Percentiles rank a stretch among this genome's conserved stretches.
Conservation (phyloP, 2,113 vertebrate species). For the Balaeniceps rex region DNA sequence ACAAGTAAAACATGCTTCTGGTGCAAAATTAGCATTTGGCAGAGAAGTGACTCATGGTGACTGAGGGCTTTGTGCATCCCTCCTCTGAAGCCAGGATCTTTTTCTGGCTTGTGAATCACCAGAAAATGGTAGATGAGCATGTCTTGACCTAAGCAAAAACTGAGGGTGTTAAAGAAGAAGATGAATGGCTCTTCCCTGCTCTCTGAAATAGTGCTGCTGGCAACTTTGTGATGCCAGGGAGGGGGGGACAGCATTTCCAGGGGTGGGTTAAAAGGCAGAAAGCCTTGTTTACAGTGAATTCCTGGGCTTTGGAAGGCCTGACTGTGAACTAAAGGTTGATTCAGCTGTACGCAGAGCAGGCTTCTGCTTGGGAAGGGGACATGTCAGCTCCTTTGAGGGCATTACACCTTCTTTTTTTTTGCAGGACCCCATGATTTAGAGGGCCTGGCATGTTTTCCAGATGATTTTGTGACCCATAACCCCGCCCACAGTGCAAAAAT, state of each 20-base stretch:
- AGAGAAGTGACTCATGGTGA: conserved; percentile 48
- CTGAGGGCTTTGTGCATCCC: conserved; percentile 23
- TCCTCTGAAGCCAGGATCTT: conserved; percentile 35
- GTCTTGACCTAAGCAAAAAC: conserved; percentile 26
- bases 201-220: background rate
- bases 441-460: background rate
- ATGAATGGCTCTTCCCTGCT: background rate
- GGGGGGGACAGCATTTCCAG: background rate
- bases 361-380: background rate
- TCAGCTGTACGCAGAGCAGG: background rate
- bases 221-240: background rate
- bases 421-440: background rate
- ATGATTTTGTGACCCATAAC: background rate
- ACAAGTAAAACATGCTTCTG: conserved; percentile 20
- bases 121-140: conserved; percentile 24
- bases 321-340: background rate
- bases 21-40: conserved; percentile 46
- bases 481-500: background rate
- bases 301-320: background rate
- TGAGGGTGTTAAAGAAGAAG: background rate
- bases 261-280: background rate
- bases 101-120: conserved; percentile 56
- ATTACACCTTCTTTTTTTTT: background rate
- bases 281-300: background rate
- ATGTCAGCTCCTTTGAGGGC: background rate